Conservation (phyloP, 2,888 invertebrate species). For the Hemicrepidius hirtus region DNA sequence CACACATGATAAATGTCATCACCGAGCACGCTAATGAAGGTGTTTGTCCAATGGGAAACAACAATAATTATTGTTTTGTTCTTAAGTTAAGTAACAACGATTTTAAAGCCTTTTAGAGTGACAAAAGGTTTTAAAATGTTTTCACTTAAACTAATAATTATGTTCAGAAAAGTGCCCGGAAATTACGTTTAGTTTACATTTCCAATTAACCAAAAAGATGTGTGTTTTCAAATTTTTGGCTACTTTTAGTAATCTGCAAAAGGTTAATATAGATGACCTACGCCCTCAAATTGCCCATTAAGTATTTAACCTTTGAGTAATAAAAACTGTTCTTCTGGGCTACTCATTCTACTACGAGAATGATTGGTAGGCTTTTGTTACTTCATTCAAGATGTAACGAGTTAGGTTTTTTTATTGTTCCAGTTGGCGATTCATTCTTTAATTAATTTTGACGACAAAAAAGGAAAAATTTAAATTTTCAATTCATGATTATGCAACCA, state of each 20-base stretch:
- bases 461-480: not conserved
- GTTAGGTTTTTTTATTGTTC: not conserved
- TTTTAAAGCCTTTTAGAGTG: too few species aligned
- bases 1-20: conserved; percentile 15
- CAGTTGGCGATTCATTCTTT: conserved; percentile 10
- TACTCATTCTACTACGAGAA: conserved; percentile 14
- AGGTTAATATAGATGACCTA: conserved; percentile 48
- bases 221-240: not conserved
- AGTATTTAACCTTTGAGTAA: conserved; percentile 51
- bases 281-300: conserved; percentile 49
- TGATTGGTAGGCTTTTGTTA: conserved; percentile 13
- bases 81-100: too few species aligned
- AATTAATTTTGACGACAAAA: not conserved
- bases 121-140: not conserved
- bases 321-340: conserved; percentile 24
- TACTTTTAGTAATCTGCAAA: conserved; percentile 8
- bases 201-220: not conserved
- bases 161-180: not conserved
- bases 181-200: too few species aligned
- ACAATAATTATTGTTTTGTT: not conserved
- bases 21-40: not conserved
- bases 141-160: not conserved
- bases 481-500: not conserved
- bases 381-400: conserved; percentile 27
- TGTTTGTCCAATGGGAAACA: not conserved